A percentile compares a stretch with the other conserved stretches of the same genome.
phyloP scores from a whole-genome alignment of 2,797 vertebrate species.

The Phalloptychus januarius region DNA sequence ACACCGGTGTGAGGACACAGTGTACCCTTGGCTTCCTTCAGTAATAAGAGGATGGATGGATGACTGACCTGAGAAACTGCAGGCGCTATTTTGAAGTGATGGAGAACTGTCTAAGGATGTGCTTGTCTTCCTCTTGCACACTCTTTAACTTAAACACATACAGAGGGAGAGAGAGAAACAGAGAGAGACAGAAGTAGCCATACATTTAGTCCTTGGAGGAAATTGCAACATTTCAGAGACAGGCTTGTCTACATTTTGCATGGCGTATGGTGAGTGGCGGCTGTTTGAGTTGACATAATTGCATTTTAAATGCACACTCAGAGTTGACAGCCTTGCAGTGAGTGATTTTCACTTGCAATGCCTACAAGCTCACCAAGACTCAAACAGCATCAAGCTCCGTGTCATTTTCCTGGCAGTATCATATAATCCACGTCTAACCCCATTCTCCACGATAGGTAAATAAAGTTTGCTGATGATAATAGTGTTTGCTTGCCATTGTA shows the following conservation, averaged over 20 bases:
- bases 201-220: constrained; percentile 8
- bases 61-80: constrained; percentile 51
- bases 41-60: constrained; percentile 62
- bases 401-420: constrained; percentile 11
- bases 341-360: constrained; percentile 6
- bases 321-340: constrained; percentile 21
- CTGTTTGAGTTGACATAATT: constrained; percentile 7
- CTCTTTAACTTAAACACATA: background rate
- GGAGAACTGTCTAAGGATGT: constrained; percentile 35
- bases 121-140: constrained; percentile 1
- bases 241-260: constrained; percentile 10
- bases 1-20: constrained; percentile 34
- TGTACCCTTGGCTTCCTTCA: constrained; percentile 42
- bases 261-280: constrained; percentile 10
- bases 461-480: constrained; percentile 7
- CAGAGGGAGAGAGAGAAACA: background rate
- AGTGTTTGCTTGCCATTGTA: constrained; percentile 3
- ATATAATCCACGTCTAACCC: background rate
- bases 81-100: constrained; percentile 33
- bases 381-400: constrained; percentile 7
- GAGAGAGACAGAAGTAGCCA: background rate
- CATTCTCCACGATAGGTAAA: background rate
- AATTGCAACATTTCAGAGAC: constrained; percentile 26
- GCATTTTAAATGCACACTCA: constrained; percentile 1
- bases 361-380: constrained; percentile 17